Conservation (phyloP, 2,113 vertebrate genomes). For the Myodes glareolus region DNA sequence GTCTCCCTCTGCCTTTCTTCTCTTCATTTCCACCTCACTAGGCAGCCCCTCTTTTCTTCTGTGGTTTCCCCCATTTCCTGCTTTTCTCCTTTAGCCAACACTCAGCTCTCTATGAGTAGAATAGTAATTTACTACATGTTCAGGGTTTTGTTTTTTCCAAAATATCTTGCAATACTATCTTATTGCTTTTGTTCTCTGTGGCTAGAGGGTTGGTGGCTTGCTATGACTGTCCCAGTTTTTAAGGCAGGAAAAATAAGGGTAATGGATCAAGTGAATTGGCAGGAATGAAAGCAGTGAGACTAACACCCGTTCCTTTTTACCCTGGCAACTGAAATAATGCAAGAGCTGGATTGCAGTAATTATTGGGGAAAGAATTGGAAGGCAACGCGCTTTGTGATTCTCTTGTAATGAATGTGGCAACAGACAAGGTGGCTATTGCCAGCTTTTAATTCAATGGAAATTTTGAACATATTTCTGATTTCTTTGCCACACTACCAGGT, state of each 20-base stretch:
- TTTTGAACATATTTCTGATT: slow-evolving; percentile 66
- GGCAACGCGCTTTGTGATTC: slow-evolving; percentile 64
- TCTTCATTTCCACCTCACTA: not conserved
- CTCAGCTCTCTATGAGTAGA: slow-evolving; percentile 27
- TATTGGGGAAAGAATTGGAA: slow-evolving; percentile 65
- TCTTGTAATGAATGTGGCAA: slow-evolving; percentile 67
- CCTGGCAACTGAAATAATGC: slow-evolving; percentile 60
- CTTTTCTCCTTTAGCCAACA: slow-evolving; percentile 40
- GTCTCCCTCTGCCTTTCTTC: slow-evolving; percentile 26
- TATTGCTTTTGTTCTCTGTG: slow-evolving; percentile 64
- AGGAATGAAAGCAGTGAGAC: slow-evolving; percentile 59
- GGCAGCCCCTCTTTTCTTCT: slow-evolving; percentile 29
- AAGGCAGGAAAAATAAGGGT: slow-evolving; percentile 53
- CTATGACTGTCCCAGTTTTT: slow-evolving; percentile 57
- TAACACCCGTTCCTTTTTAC: slow-evolving; percentile 50
- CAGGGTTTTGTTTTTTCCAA: slow-evolving; percentile 29
- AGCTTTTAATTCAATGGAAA: slow-evolving; percentile 66
- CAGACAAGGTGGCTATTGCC: slow-evolving; percentile 56
- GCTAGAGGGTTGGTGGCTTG: slow-evolving; percentile 51
- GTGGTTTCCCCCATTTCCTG: slow-evolving; percentile 24
- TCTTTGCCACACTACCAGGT: slow-evolving; percentile 36
- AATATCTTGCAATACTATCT: slow-evolving; percentile 66
- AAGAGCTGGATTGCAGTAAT: slow-evolving; percentile 49
- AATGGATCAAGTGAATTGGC: slow-evolving; percentile 58
- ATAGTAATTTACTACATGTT: slow-evolving; percentile 62